Base-by-base conservation (phyloP, 1,140 invertebrate genomes). In the Nomia melanderi region DNA sequence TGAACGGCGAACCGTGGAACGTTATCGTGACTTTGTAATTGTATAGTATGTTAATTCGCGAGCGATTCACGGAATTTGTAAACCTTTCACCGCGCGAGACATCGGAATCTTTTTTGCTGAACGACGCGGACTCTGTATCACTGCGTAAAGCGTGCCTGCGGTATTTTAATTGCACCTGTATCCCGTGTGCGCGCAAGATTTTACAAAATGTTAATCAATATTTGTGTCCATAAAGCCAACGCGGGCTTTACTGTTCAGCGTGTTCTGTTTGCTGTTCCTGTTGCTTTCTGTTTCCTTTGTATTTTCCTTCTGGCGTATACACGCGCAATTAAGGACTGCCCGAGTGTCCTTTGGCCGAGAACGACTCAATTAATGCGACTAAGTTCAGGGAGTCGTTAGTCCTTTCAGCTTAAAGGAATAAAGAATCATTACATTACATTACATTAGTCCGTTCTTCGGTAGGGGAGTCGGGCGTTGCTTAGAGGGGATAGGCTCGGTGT, bases 381-480 rank as follows among this genome's bases (percentile, higher is more conserved):
- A 39, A 50, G 36, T 39, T 62, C 56, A 56, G 27, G 27, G 33
- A 25, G 63, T 84, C 56, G 64, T 75, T 77, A 81, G 83, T 83
- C n/a, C 62, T 47, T 82, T 62, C 70, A 65, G 75, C 82, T 87
- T 79, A 86, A 88, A 88, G 89, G 87, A 90, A 91, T 88, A 91
- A 90, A 82, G 86, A 89, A 88, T 90, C 88, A 91, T 92, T 90
- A 89, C 85, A 88, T 91, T 90, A 89, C 85, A 88, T 91, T 90
- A 91, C 84, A 82, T 84, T 85, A 82, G 62, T 70, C 44, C 71
- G 73, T 31, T 69, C 25, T 47, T 25, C 23, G 41, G 44, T 11
- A 69, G 78, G 79, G 72, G 63, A 63, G 23, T 29, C 14, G 0
- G 20, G n/a, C 41, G 41, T 44, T 44, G 41, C 20, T 17, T 4